Base-by-base conservation (phyloP, 2,888 invertebrate genomes). In the Halictus quadricinctus region DNA sequence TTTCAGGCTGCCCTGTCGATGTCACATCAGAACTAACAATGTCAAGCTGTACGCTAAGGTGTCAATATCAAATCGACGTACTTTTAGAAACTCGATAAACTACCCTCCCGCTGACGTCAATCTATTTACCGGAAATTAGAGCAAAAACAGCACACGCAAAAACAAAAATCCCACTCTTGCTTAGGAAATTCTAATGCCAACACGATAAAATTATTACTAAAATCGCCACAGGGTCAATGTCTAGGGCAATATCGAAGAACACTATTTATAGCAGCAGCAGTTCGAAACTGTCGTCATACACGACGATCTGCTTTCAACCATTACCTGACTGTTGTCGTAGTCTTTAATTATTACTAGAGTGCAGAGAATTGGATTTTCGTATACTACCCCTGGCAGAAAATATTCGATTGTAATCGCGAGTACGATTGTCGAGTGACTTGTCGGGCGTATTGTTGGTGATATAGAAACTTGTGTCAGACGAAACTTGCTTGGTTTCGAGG, bases 221-320 rank as follows among this genome's bases (percentile, higher is more conserved):
- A 41, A 70, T 41, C 12, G 5, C 4, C 21, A 43, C 77, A 81
- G 70, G 76, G 80, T 83, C 86, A 83, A 83, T 86, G 87, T 79
- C 83, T 87, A 87, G 83, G 83, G 48, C 80, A 77, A 13, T 77
- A 82, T 78, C 50, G 79, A 78, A 72, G 70, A 72, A 54, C 13
- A 36, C 66, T 86, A 80, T 87, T 82, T 87, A 83, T 80, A 75
- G 75, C 29, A 36, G 15, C 25, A 36, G 48, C 41, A 50, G 76
- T 76, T 76, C 81, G 25, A 73, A 85, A 81, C 79, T 74, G 46
- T 76, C 80, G 77, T 41, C 78, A 69, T 74, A 36, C 29, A 41
- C 15, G n/a, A 66, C 48, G 79, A 81, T 79, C 74, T 50, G 64
- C 70, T 69, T 60, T 54, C 48, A 77, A 54, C 50, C 43, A 18